These are phyloP conservation scores for Indicator maculatus DNA, from an alignment of 2,113 vertebrate genomes.

Conservation along the genomic window DNA sequence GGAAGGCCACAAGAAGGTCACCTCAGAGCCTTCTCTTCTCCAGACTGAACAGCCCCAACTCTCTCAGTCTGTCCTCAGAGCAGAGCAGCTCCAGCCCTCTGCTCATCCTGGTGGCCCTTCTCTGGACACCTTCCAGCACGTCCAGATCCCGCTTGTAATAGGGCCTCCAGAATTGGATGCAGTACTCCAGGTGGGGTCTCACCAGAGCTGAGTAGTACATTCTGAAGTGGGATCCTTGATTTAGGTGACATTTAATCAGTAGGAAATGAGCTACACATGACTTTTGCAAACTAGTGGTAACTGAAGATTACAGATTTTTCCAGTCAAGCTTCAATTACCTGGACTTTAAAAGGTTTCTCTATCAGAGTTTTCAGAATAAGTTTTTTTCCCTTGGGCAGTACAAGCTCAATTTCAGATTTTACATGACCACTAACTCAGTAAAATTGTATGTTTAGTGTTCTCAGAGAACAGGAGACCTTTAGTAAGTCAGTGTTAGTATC, in stretches of 20 bases:
- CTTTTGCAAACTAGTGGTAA: background rate
- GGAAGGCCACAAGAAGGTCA: too few relatives aligned
- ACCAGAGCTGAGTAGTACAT: background rate
- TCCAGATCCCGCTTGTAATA: too few relatives aligned
- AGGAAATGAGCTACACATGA: background rate
- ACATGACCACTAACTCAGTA: background rate
- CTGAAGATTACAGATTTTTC: background rate
- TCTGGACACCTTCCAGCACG: too few relatives aligned
- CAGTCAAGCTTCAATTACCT: background rate
- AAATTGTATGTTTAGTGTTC: background rate
- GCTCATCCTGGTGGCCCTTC: too few relatives aligned
- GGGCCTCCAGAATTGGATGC: too few relatives aligned
- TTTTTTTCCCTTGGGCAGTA: background rate
- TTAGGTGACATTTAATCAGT: background rate
- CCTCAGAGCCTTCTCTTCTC: too few relatives aligned
- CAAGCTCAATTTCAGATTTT: background rate
- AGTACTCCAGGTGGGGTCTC: too few relatives aligned
- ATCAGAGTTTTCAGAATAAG: background rate
- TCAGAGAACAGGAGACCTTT: background rate
- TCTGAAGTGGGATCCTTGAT: background rate
- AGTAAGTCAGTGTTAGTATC: background rate
- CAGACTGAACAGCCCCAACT: too few relatives aligned
- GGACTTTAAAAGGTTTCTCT: background rate
- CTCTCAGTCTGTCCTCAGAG: too few relatives aligned
- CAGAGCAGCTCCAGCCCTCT: too few relatives aligned